These are phyloP conservation scores for Brachyalestes nurse DNA, from an alignment of 2,797 vertebrate genomes.

Conservation along the genomic window DNA sequence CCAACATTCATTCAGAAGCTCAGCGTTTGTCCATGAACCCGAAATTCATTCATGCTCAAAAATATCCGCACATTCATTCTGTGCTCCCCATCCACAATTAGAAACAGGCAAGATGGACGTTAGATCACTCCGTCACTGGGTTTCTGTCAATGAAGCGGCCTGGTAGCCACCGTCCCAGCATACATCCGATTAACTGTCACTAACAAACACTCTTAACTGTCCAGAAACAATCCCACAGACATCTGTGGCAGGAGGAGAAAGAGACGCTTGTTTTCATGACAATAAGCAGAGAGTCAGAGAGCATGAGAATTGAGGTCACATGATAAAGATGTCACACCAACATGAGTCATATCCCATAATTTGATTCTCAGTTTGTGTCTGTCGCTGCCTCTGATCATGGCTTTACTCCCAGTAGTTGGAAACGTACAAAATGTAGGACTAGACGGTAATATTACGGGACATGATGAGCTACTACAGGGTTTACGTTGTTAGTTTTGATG, in stretches of 20 bases:
- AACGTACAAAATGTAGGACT: neutral
- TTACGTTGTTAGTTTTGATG: neutral
- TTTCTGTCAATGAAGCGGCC: slow-evolving; percentile 16
- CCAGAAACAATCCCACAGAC: slow-evolving; percentile 34
- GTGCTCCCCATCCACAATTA: neutral
- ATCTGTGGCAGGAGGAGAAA: slow-evolving; percentile 46
- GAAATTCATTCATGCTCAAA: neutral
- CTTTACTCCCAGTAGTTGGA: slow-evolving; percentile 26
- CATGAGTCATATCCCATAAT: slow-evolving; percentile 60
- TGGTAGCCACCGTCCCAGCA: neutral
- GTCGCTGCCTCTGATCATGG: slow-evolving; percentile 38
- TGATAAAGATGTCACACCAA: slow-evolving; percentile 53
- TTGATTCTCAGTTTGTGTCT: slow-evolving; percentile 53
- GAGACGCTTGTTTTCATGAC: slow-evolving; percentile 50
- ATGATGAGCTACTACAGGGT: neutral
- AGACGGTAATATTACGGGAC: neutral
- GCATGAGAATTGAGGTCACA: slow-evolving; percentile 52
- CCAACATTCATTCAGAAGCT: neutral
- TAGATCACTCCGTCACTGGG: slow-evolving; percentile 5
- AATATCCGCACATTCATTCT: neutral
- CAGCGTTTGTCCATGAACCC: neutral
- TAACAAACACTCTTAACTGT: slow-evolving; percentile 39
- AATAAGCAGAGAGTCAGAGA: slow-evolving; percentile 49
- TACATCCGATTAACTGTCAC: slow-evolving; percentile 38
- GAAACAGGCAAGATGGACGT: neutral